Conservation (phyloP, 2,888 invertebrate species). For the Polydrusus pterygomalis region DNA sequence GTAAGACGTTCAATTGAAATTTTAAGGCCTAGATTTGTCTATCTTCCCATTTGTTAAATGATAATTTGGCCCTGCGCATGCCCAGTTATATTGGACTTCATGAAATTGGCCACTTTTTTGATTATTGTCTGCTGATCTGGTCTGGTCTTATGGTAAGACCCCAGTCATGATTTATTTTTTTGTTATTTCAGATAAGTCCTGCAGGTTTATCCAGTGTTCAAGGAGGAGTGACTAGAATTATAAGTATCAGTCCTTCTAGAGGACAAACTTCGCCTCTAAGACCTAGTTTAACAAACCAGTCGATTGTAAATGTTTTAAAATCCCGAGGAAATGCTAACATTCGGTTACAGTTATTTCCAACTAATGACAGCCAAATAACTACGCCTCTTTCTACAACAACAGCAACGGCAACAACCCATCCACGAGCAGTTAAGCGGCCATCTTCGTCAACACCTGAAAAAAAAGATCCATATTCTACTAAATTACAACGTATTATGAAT, state of each 20-base stretch:
- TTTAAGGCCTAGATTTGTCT: no score
- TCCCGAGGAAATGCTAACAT: constrained; percentile 66
- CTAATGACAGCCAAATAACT: constrained; percentile 41
- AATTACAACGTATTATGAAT: constrained; percentile 82
- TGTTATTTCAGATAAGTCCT: constrained; percentile 61
- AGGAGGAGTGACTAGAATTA: constrained; percentile 74
- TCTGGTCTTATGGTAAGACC: no score
- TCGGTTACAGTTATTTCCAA: constrained; percentile 67
- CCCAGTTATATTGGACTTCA: no score
- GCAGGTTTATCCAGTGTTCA: constrained; percentile 64
- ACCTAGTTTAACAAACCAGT: constrained; percentile 71
- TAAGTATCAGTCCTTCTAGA: constrained; percentile 72
- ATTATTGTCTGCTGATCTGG: no score
- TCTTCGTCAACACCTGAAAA: constrained; percentile 70
- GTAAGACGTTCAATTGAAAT: no score
- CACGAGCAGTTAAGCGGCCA: constrained; percentile 71
- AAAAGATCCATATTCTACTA: constrained; percentile 73
- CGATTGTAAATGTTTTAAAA: constrained; percentile 70
- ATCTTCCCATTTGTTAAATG: no score
- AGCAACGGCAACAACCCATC: constrained; percentile 57
- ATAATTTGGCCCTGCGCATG: no score
- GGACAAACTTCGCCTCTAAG: constrained; percentile 64
- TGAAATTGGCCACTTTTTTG: no score
- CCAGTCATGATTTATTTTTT: background rate
- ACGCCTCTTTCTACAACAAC: constrained; percentile 56